Evolutionary conservation across 2,888 invertebrate genomes (phyloP), one percentile per base, ranked within the genome.

Genomic region (Dexiosoma caninum): DNA sequence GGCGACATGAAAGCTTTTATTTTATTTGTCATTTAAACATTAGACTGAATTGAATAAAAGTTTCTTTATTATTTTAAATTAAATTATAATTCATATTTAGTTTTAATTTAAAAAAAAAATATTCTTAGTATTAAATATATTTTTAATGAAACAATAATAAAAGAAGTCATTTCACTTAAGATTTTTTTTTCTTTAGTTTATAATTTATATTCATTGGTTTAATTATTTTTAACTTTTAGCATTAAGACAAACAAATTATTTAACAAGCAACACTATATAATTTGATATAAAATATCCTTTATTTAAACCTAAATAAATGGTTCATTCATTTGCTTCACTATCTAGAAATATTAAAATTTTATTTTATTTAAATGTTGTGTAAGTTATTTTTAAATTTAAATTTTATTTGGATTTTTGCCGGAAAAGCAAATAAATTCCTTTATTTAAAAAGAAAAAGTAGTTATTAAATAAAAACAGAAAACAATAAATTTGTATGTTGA

Each of bases 21-120:
- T 80, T 69, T 57, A 64, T 72, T 72, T 81, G 27, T 74, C 53
- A 67, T 67, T 57, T 44, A 53, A 59, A 16, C 40, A 57, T 57
- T 77, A 77, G 81, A 81, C 81, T 81, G 81, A 77, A 81, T 77
- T 67, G 9, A 77, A 81, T 74, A 77, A 60, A 80, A 72, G 64
- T 77, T 69, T 74, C 62, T 69, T 81, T 62, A 53, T 74, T 69
- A 49, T 40, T 59, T 46, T 44, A 55, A 46, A 55, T 55, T 49
- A 77, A 32, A 23, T 64, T 69, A 69, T n/a, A 69, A 46, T 69
- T 69, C 40, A 60, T 69, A 40, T 57, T 67, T 60, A 74, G 46
- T 40, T 37, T 27, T 59, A 60, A 14, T n/a, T n/a, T n/a, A n/a
- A n/a, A n/a, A n/a, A n/a, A 57, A n/a, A 60, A 44, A 30, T 27